A percentile compares a stretch with the other conserved stretches of the same genome.
phyloP scores from a whole-genome alignment of 2,797 vertebrate genomes.

The Lepilemur ruficaudatus region DNA sequence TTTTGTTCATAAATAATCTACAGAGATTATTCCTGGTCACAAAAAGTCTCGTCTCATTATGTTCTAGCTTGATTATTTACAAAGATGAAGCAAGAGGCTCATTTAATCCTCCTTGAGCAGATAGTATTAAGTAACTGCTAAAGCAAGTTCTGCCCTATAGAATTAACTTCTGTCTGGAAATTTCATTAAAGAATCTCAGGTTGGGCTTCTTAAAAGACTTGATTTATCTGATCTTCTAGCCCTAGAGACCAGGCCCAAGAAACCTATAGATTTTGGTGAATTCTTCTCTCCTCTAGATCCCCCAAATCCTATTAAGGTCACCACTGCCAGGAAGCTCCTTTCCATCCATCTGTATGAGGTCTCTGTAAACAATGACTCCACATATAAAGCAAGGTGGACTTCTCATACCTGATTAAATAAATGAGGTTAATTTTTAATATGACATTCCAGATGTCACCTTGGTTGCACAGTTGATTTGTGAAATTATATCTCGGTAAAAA shows the following conservation, averaged over 20 bases:
- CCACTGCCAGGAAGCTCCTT: not conserved
- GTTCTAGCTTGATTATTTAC: not conserved
- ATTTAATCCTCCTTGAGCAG: not conserved
- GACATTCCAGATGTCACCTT: not conserved
- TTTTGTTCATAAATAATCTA: not conserved
- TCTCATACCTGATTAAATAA: not conserved
- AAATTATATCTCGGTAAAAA: not conserved
- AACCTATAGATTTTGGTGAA: not conserved
- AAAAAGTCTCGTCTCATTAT: not conserved
- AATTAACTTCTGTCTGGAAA: not conserved
- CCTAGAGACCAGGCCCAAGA: not conserved
- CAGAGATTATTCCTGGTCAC: not conserved
- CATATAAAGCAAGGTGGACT: not conserved
- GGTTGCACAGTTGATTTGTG: not conserved
- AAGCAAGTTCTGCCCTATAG: not conserved
- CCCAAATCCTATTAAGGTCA: not conserved
- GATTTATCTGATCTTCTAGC: not conserved
- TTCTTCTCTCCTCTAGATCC: not conserved
- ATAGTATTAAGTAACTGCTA: not conserved
- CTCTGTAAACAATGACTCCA: not conserved
- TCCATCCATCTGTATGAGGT: not conserved
- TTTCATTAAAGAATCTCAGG: not conserved
- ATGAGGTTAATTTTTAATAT: not conserved
- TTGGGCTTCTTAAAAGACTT: not conserved
- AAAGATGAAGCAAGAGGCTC: not conserved